Percentiles rank a stretch among this genome's conserved stretches.
These are phyloP conservation scores for Sinodicranocentrus sp. DNA, from an alignment of 2,888 invertebrate species.

Conservation along the genomic window DNA sequence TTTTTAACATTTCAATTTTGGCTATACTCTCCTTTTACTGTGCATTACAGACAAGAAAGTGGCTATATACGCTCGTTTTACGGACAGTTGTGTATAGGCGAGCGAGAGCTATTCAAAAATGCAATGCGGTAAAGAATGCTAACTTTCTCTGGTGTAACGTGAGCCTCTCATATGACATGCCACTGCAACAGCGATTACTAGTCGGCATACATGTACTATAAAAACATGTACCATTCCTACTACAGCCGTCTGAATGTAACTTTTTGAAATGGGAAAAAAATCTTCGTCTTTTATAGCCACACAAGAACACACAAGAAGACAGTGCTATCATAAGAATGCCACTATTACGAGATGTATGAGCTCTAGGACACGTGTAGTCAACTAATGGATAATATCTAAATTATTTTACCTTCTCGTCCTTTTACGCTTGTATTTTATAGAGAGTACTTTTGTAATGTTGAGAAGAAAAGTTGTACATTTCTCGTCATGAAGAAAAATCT, in stretches of 20 bases:
- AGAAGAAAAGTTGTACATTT: no score
- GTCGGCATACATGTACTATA: constrained; percentile 22
- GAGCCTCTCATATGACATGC: not conserved
- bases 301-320: constrained; percentile 23
- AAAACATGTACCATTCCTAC: constrained; percentile 1
- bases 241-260: constrained; percentile 3
- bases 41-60: constrained; percentile 39
- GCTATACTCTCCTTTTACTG: constrained; percentile 38
- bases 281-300: constrained; percentile 27
- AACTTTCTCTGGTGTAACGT: not conserved
- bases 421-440: not conserved
- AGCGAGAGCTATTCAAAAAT: constrained; percentile 45
- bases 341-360: not conserved
- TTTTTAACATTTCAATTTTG: constrained; percentile 76
- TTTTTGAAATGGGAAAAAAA: constrained; percentile 24
- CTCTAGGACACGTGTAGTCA: constrained; percentile 33
- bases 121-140: constrained; percentile 54
- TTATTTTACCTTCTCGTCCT: constrained; percentile 42
- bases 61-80: constrained; percentile 30
- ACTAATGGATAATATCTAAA: constrained; percentile 53
- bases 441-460: no score
- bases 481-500: constrained; percentile 44
- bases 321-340: constrained; percentile 21
- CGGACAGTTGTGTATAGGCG: not conserved
- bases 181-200: constrained; percentile 16